These are phyloP conservation scores for Drosophila varians DNA, from an alignment of 1,140 invertebrate species.

Conservation along the genomic window DNA sequence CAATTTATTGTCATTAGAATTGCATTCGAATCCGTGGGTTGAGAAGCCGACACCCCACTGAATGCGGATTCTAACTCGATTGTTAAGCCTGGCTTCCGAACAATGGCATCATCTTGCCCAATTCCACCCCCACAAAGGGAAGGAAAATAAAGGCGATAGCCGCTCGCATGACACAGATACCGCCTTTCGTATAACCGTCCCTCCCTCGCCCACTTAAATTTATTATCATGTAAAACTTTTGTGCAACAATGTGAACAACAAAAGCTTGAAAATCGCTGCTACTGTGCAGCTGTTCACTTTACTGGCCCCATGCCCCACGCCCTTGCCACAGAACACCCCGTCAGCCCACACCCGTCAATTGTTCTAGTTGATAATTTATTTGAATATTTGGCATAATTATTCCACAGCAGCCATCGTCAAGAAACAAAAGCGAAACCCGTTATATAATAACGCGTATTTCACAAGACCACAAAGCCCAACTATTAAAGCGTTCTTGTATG, in stretches of 20 bases:
- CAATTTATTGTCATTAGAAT: constrained; percentile 13
- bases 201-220: constrained; percentile 40
- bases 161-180: constrained; percentile 48
- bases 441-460: constrained; percentile 47
- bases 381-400: constrained; percentile 77
- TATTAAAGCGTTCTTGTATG: constrained; percentile 12
- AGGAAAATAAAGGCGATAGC: neutral
- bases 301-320: neutral
- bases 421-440: constrained; percentile 54
- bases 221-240: constrained; percentile 78
- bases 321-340: neutral
- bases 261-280: constrained; percentile 51
- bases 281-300: constrained; percentile 61
- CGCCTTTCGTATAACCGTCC: neutral
- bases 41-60: constrained; percentile 12
- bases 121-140: neutral
- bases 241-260: constrained; percentile 68
- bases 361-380: constrained; percentile 80
- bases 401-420: constrained; percentile 2
- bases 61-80: constrained; percentile 6
- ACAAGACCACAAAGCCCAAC: constrained; percentile 41
- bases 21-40: neutral
- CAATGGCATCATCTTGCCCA: constrained; percentile 11
- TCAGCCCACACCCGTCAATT: constrained; percentile 28
- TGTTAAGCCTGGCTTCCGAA: neutral